Conservation (phyloP, 2,888 invertebrate genomes). For the Drosophila macrospina region DNA sequence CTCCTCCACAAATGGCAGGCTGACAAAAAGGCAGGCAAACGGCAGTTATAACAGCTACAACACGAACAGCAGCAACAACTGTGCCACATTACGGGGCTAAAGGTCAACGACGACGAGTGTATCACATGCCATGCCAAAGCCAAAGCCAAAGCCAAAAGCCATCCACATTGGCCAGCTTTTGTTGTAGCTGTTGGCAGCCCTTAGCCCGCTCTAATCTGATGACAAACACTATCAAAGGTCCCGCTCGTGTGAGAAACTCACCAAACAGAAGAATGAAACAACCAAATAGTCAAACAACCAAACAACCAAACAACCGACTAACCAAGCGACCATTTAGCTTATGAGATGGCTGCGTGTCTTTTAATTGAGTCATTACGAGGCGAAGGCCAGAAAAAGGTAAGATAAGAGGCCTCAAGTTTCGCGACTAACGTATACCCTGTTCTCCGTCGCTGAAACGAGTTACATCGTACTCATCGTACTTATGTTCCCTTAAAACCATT, state of each 20-base stretch:
- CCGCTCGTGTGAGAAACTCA: conserved; percentile 4
- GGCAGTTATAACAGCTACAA: conserved; percentile 14
- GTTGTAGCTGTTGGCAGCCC: conserved; percentile 47
- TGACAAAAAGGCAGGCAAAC: conserved; percentile 32
- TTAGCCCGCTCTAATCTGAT: conserved; percentile 68
- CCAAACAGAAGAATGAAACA: conserved; percentile 7
- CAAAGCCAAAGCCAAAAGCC: conserved; percentile 15
- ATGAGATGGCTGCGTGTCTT: conserved; percentile 70
- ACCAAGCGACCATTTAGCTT: conserved; percentile 40
- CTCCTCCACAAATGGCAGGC: conserved; percentile 39
- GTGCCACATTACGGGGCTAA: conserved; percentile 38
- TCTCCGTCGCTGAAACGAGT: neutral
- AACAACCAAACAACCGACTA: conserved; percentile 9
- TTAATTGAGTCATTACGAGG: conserved; percentile 78
- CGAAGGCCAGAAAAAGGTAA: conserved; percentile 21
- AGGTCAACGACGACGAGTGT: conserved; percentile 55
- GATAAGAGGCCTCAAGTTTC: neutral
- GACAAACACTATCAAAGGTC: conserved; percentile 62
- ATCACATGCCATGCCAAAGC: conserved; percentile 38
- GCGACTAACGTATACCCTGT: conserved; percentile 16
- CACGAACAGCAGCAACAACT: conserved; percentile 16
- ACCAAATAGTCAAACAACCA: too few relatives aligned
- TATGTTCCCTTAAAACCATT: too few relatives aligned
- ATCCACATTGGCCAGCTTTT: conserved; percentile 23
- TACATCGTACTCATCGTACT: neutral